phyloP scores from a whole-genome alignment of 2,113 vertebrate species.

The Aspidoscelis tigris region DNA sequence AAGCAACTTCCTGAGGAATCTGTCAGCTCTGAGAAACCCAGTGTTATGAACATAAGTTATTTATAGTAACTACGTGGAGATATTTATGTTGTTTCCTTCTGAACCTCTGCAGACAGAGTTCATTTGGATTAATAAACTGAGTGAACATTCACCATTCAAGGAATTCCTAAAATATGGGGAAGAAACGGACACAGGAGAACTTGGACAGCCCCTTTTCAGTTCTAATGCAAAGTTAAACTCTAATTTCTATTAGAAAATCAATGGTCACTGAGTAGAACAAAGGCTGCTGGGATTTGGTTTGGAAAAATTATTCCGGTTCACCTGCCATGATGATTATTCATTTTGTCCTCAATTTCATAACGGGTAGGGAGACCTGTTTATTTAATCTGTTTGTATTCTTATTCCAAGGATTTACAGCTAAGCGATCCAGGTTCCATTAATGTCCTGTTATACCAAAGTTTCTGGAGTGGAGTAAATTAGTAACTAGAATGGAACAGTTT shows the following conservation, averaged over 20 bases:
- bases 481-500: background rate
- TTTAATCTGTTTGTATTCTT: background rate
- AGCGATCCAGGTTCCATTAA: background rate
- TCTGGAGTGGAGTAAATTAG: constrained; percentile 4
- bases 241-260: background rate
- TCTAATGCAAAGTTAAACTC: constrained; percentile 17
- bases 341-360: background rate
- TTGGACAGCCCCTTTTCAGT: constrained; percentile 10
- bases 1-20: constrained; percentile 74
- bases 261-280: background rate
- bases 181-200: background rate
- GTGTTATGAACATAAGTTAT: constrained; percentile 80
- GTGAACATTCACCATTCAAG: constrained; percentile 11
- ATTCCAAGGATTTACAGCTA: background rate
- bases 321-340: background rate
- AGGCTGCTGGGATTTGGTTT: background rate
- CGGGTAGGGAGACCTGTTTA: background rate
- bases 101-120: constrained; percentile 10
- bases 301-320: background rate
- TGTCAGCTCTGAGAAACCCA: constrained; percentile 65
- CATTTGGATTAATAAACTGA: background rate
- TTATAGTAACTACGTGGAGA: constrained; percentile 71
- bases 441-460: background rate
- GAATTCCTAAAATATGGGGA: constrained; percentile 1
- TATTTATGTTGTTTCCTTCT: background rate